Evolutionary conservation across 2,888 invertebrate species (phyloP), one percentile per base, ranked within the genome.

Genomic region (Muscina levida): DNA sequence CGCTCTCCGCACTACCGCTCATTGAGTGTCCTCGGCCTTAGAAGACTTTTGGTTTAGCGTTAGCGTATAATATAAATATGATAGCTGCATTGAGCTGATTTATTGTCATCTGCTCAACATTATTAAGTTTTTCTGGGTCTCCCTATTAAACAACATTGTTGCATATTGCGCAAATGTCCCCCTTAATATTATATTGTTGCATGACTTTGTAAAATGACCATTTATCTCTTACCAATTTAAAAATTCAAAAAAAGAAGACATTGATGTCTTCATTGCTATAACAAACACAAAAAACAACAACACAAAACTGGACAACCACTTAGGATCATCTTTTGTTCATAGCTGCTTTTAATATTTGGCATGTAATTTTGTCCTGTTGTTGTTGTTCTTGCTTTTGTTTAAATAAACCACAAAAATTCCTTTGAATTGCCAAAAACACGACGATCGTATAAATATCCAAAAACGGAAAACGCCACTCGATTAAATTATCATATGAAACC

Each of bases 371-470:
- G 59, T 46, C 46, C 22, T 84, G 84, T 81, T 73, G 82, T 83
- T 83, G 85, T 84, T 84, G 84, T 84, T n/a, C n/a, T n/a, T n/a
- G 8, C 8, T 31, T 8, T 31, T 31, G 31, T 31, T 31, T 8
- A 31, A 31, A n/a, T n/a, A 85, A 85, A 84, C 85, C 46, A 17
- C 19, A 26, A 57, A n/a, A 44, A 44, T 67, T 19, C 66, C 42
- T 13, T 19, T 56, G 66, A 46, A 46, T 26, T n/a, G 31, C 31
- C 11, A 37, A 17, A 39, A 24, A 44, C 37, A 59, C 59, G 57
- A 67, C 59, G 26, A 67, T 66, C n/a, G n/a, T 74, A 5, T 31
- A 31, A 31, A 31, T n/a, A 51, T 57, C 26, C 67, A 74, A 15
- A 48, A 5, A 15, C n/a, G 17, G 8, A 46, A 24, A 24, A 44